Percentiles rank a stretch among this genome's conserved stretches.
These are phyloP conservation scores for Megaceryle torquata DNA, from an alignment of 2,113 vertebrate genomes.

Conservation along the genomic window DNA sequence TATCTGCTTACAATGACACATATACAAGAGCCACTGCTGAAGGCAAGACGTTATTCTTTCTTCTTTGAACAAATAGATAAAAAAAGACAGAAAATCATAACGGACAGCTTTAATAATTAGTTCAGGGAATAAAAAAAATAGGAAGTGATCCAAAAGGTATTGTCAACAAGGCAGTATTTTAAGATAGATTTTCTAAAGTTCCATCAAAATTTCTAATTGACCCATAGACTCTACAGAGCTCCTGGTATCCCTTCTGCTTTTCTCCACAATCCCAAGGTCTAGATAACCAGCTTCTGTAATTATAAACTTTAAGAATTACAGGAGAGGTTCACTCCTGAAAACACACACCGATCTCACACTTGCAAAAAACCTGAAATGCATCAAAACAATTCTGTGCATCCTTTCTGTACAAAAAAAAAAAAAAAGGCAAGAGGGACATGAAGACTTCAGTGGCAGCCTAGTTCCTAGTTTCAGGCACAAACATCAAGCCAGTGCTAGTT, in stretches of 20 bases:
- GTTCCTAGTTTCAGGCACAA: not conserved
- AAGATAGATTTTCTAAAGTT: not conserved
- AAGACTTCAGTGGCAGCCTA: not conserved
- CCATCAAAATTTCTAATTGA: not conserved
- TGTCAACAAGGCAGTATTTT: not conserved
- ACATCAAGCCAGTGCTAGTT: not conserved
- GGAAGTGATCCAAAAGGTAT: not conserved
- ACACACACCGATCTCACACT: not conserved
- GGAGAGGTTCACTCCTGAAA: not conserved
- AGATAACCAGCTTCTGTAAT: not conserved
- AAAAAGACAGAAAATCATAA: not conserved
- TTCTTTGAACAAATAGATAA: not conserved
- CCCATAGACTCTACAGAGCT: not conserved
- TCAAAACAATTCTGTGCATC: not conserved
- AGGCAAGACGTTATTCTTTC: not conserved
- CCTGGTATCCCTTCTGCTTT: not conserved
- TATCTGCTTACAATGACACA: not conserved
- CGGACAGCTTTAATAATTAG: not conserved
- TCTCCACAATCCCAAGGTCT: not conserved
- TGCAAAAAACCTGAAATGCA: not conserved
- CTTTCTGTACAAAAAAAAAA: not conserved
- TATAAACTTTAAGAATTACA: not conserved
- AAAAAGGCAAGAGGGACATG: rapidly evolving
- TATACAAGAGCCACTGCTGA: not conserved
- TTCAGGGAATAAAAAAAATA: not conserved